phyloP scores from a whole-genome alignment of 2,797 vertebrate genomes.

The Sebastiscus tertius region DNA sequence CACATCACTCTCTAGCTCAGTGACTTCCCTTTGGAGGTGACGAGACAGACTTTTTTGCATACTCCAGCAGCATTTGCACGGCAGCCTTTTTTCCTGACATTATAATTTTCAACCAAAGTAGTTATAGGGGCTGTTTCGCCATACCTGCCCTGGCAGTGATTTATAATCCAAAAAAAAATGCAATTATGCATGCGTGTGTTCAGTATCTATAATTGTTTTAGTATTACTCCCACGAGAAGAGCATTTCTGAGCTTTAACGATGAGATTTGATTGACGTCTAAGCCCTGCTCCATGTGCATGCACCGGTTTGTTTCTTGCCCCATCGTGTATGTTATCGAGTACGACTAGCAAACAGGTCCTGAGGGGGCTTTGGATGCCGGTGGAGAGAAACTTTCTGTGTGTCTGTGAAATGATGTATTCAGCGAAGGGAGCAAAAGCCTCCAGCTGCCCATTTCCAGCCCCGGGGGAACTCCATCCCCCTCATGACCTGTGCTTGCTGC shows the following conservation, averaged over 20 bases:
- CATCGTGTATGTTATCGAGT: constrained; percentile 38
- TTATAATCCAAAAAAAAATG: neutral
- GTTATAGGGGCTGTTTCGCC: neutral
- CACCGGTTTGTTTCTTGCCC: constrained; percentile 30
- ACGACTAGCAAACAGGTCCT: constrained; percentile 51
- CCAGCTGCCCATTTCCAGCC: constrained; percentile 66
- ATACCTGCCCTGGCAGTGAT: neutral
- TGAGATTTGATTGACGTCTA: constrained; percentile 17
- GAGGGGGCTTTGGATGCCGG: constrained; percentile 36
- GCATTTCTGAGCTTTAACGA: constrained; percentile 1
- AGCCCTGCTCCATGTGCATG: neutral
- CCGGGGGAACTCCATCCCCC: constrained; percentile 35
- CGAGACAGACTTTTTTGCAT: constrained; percentile 31
- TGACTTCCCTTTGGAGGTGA: constrained; percentile 40
- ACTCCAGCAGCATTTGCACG: neutral
- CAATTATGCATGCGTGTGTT: neutral
- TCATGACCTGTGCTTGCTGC: constrained; percentile 44
- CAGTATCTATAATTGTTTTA: constrained; percentile 16
- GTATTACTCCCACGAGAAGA: neutral
- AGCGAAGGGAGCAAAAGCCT: constrained; percentile 63
- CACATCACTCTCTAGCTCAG: constrained; percentile 44
- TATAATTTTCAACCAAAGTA: neutral
- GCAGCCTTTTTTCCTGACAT: constrained; percentile 5
- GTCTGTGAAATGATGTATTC: constrained; percentile 67
- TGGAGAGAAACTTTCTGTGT: constrained; percentile 62